Evolutionary conservation across 2,797 vertebrate species (phyloP), one percentile per base, ranked within the genome.

Genomic region (Delichon dasypus): DNA sequence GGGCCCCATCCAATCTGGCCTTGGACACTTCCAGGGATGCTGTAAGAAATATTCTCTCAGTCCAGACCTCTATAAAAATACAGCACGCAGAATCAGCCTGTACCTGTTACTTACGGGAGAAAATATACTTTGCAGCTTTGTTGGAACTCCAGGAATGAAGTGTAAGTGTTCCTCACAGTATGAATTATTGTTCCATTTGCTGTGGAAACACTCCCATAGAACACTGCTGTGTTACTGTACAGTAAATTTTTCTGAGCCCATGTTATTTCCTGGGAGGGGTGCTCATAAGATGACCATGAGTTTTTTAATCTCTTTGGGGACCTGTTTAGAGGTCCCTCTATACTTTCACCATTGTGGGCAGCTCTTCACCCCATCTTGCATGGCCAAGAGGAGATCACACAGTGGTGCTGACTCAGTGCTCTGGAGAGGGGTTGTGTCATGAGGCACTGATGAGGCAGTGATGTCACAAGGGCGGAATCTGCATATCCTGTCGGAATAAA

Each of bases 401-500:
- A 47, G 27, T 6, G 55, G 25, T 79, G 83, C 65, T 86, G 89
- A 94, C 80, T 88, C 78, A 79, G 89, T 2, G 4, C 76, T 64
- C 5, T 29, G 54, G 60, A 81, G 55, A 53, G 7, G 11, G 36
- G 9, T 62, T 93, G 88, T 85, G 53, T 51, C 67, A 81, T 18
- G 55, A 90, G 51, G 71, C 55, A 53, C 76, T 36, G 79, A 70
- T 92, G 82, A 94, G 83, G 72, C 68, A 38, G 55, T 89, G 93
- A 92, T 88, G 83, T 67, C 88, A 90, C 13, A 34, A 89, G 77
- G 60, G 45, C 6, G 88, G 91, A 90, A 95, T 95, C 67, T 86
- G 47, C 73, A 66, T 82, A 90, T 81, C 55, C 88, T 90, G 71
- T 75, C 93, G 93, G 73, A 79, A 91, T 82, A 92, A 91, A 80